phyloP scores from a whole-genome alignment of 2,797 vertebrate genomes.

The Acanthiza pusilla region DNA sequence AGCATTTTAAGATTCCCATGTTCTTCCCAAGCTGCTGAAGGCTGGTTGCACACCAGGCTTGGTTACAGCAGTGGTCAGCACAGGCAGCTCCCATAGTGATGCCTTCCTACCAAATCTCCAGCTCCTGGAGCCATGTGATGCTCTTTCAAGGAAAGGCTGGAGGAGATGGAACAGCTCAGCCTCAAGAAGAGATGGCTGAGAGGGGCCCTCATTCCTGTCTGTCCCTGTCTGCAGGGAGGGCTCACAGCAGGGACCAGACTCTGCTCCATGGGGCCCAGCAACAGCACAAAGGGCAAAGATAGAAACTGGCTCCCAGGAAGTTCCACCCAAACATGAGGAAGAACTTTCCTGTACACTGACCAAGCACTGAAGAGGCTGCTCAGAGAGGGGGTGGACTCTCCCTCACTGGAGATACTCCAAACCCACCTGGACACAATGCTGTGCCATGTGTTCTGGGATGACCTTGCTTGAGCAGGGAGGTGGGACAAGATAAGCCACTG shows the following conservation, averaged over 20 bases:
- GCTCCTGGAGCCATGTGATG: neutral
- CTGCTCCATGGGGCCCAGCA: neutral
- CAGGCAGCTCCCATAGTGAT: rapidly evolving
- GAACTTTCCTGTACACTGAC: neutral
- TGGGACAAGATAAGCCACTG: neutral
- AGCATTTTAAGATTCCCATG: neutral
- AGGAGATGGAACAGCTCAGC: neutral
- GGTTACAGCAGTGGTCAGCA: neutral
- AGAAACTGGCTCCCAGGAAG: neutral
- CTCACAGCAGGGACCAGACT: neutral
- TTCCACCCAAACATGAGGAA: neutral
- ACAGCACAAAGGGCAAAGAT: neutral
- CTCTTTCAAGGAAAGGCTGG: neutral
- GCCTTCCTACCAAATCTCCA: neutral
- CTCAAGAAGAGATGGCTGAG: neutral
- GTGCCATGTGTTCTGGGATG: neutral
- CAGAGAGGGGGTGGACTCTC: neutral
- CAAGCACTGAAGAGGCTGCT: neutral
- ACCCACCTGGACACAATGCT: neutral
- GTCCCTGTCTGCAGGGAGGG: neutral
- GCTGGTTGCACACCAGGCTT: rapidly evolving
- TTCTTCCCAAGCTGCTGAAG: neutral
- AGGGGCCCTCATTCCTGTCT: neutral
- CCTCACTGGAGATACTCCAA: neutral
- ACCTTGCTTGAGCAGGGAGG: neutral